These are phyloP conservation scores for Drosophila maculinotata DNA, from an alignment of 2,888 invertebrate species.

Conservation along the genomic window DNA sequence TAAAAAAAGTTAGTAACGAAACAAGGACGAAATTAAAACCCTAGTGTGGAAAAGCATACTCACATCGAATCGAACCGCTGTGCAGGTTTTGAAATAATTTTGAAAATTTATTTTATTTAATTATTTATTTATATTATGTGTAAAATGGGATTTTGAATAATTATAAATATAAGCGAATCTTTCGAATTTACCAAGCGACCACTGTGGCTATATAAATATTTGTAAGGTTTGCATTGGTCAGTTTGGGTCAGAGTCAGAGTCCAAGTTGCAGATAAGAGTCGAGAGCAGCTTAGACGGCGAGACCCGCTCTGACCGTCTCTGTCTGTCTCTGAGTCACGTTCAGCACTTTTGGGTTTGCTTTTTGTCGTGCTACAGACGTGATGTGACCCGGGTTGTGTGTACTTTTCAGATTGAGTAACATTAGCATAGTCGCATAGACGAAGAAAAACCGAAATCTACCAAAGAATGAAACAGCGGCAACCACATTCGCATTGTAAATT, in stretches of 20 bases:
- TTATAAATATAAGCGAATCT: no score
- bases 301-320: background rate
- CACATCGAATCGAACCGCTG: no score
- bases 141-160: no score
- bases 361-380: background rate
- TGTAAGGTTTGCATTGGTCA: slow-evolving; percentile 20
- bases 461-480: slow-evolving; percentile 8
- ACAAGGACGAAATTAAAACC: no score
- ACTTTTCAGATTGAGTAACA: slow-evolving; percentile 27
- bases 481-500: slow-evolving; percentile 31
- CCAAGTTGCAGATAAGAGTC: slow-evolving; percentile 10
- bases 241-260: slow-evolving; percentile 12
- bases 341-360: slow-evolving; percentile 30
- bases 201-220: slow-evolving; percentile 1
- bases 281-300: slow-evolving; percentile 1
- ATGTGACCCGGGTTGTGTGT: slow-evolving; percentile 22
- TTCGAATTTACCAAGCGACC: background rate
- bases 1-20: no score
- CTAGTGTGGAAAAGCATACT: no score
- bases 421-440: slow-evolving; percentile 12
- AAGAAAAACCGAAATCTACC: background rate
- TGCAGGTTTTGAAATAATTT: no score
- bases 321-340: slow-evolving; percentile 36
- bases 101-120: background rate
- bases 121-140: no score